Percentiles rank a stretch among this genome's conserved stretches.
Evolutionary conservation across 2,113 vertebrate species (phyloP).

Genomic region (Eira barbara): DNA sequence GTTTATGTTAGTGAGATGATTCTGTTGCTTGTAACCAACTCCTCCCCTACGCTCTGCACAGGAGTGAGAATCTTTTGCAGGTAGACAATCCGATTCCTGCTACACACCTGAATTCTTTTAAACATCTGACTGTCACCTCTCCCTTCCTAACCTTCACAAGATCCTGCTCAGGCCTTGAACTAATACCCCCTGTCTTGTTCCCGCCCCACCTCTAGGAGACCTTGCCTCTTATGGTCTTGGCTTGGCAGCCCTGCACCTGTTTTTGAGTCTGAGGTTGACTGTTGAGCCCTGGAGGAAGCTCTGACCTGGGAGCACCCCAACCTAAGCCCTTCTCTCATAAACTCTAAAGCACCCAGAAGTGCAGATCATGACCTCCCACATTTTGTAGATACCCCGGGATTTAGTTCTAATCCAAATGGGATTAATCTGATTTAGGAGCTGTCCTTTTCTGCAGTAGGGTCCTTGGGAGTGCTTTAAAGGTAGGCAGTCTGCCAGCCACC

Average conservation of each 20-base stretch:
- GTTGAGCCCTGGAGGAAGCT: not conserved
- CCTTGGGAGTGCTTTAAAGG: not conserved
- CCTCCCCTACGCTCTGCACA: not conserved
- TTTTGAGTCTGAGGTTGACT: not conserved
- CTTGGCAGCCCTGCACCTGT: not conserved
- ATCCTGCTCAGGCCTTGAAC: not conserved
- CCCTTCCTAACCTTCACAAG: not conserved
- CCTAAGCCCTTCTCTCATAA: not conserved
- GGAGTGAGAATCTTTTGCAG: not conserved
- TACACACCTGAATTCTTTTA: not conserved
- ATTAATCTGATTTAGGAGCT: not conserved
- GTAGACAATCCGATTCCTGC: not conserved
- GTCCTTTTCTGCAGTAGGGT: not conserved
- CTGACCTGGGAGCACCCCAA: not conserved
- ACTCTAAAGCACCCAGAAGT: not conserved
- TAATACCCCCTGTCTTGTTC: not conserved
- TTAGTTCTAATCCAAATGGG: not conserved
- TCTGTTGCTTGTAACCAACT: not conserved
- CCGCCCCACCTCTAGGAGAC: not conserved
- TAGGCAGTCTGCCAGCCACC: not conserved
- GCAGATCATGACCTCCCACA: not conserved
- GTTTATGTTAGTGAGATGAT: not conserved
- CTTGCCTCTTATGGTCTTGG: not conserved
- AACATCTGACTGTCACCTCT: not conserved
- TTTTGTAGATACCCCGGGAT: not conserved